Percentiles rank a stretch among this genome's conserved stretches.
These are phyloP conservation scores for Drosophila ambigua DNA, from an alignment of 1,140 invertebrate species.

Conservation along the genomic window DNA sequence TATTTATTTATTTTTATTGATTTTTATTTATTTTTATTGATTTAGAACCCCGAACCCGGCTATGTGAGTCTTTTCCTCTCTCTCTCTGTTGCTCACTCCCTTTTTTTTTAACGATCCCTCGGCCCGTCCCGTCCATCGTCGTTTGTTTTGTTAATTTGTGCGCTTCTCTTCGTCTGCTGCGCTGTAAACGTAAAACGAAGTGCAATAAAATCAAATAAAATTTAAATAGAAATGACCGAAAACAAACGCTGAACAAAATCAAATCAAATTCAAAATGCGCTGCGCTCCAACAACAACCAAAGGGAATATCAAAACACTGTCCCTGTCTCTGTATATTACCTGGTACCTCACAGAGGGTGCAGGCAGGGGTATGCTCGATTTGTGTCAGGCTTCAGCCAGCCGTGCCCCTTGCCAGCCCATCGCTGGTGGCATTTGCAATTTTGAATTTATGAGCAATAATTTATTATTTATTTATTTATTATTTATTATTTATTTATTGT, in stretches of 20 bases:
- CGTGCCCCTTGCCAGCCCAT: too few relatives aligned
- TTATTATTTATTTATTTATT: too few relatives aligned
- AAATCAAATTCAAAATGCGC: conserved; percentile 37
- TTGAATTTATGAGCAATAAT: too few relatives aligned
- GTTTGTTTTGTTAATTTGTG: conserved; percentile 65
- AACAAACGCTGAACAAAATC: conserved; percentile 60
- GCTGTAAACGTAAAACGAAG: conserved; percentile 51
- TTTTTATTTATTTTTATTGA: conserved; percentile 12
- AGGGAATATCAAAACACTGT: not conserved
- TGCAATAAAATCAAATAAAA: conserved; percentile 69
- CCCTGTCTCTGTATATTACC: not conserved
- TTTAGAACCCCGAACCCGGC: conserved; percentile 29
- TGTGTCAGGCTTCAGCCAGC: too few relatives aligned
- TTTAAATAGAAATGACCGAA: conserved; percentile 71
- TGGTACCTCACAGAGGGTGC: too few relatives aligned
- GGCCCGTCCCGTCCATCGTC: conserved; percentile 5
- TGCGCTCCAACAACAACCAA: too few relatives aligned
- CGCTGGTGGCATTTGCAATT: too few relatives aligned
- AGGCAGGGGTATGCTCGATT: too few relatives aligned
- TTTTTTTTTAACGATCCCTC: conserved; percentile 3
- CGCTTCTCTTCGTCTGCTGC: conserved; percentile 11
- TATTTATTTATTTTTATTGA: not conserved
- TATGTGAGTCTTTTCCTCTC: not conserved
- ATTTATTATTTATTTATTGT: too few relatives aligned
- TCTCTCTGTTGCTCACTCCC: too few relatives aligned